Evolutionary conservation across 1,140 invertebrate genomes (phyloP).

Genomic region (Proales similis): DNA sequence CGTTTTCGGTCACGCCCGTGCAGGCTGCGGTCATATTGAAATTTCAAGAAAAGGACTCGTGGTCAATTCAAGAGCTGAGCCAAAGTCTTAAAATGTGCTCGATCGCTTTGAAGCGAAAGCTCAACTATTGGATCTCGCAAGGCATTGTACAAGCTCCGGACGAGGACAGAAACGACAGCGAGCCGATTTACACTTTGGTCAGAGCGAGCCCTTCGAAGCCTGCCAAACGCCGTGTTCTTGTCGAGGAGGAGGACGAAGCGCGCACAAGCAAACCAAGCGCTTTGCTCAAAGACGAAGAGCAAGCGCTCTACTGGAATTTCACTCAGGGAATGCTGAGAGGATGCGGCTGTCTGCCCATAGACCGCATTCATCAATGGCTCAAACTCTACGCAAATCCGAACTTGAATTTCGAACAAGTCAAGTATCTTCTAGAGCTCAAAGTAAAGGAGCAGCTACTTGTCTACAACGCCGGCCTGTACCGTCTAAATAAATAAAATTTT

Average conservation of each 20-base stretch:
- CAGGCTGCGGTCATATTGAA: conserved; percentile 89
- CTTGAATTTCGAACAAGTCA: conserved; percentile 31
- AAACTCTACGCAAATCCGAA: conserved; percentile 32
- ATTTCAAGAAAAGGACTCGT: conserved; percentile 79
- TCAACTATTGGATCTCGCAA: conserved; percentile 74
- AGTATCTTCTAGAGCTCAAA: conserved; percentile 34
- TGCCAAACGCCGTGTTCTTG: conserved; percentile 11
- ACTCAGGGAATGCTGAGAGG: conserved; percentile 32
- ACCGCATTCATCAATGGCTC: conserved; percentile 28
- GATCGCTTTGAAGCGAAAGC: conserved; percentile 71
- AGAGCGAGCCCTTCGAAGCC: conserved; percentile 9
- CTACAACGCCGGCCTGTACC: conserved; percentile 29
- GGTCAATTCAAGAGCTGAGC: conserved; percentile 74
- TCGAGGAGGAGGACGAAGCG: conserved; percentile 22
- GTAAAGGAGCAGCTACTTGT: conserved; percentile 21
- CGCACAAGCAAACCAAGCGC: neutral
- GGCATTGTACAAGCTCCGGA: conserved; percentile 57
- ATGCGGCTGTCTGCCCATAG: conserved; percentile 19
- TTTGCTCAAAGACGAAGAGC: conserved; percentile 22
- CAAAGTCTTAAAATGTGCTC: conserved; percentile 73
- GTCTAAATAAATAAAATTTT: conserved; percentile 32
- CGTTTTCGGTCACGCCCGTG: conserved; percentile 77
- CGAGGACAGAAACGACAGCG: conserved; percentile 10
- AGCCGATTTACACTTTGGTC: conserved; percentile 33
- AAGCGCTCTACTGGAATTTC: conserved; percentile 27